Evolutionary conservation across 2,888 invertebrate genomes (phyloP), one percentile per base, ranked within the genome.

Genomic region (Ophraella communa): DNA sequence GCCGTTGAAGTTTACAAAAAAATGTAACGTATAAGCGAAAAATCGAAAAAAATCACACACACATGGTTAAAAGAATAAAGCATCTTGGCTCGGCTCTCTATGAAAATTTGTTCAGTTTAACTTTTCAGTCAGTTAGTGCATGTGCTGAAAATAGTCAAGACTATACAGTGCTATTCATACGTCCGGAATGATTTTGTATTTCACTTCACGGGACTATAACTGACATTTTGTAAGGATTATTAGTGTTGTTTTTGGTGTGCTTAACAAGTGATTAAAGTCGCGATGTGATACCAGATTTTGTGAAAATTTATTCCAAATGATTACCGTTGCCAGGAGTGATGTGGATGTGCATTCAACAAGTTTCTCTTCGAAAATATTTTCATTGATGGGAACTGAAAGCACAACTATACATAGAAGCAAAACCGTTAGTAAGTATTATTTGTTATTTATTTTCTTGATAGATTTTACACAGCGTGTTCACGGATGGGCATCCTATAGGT

Each of bases 131-230:
- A 72, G 65, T 64, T 62, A 61, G 64, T 69, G 67, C 64, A 69
- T 67, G 68, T 65, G 65, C 78, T 76, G 76, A 78, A 78, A 78
- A 78, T 77, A 78, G 75, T 70, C 72, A 64, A 70, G 64, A 65
- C 62, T 61, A 53, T 57, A 56, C 64, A 45, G 49, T 51, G 45
- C 30, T 57, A 27, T 24, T 56, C 42, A 54, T 45, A 54, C 47
- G 55, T 59, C 55, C 33, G 59, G 62, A 57, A 66, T 65, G 62
- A 68, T 56, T 65, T 61, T 54, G 49, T 51, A 51, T 51, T 51
- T 27, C 27, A 51, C 17, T 51, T 17, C 27, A 14, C 27, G 17
- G 17, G 17, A 18, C 27, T 17, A 51, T 51, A 27, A 42, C 24
- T 42, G 54, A 54, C 35, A 39, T 39, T 10, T 54, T 20, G 10